Conservation (phyloP, 2,113 vertebrate genomes). For the Hippocampus abdominalis region DNA sequence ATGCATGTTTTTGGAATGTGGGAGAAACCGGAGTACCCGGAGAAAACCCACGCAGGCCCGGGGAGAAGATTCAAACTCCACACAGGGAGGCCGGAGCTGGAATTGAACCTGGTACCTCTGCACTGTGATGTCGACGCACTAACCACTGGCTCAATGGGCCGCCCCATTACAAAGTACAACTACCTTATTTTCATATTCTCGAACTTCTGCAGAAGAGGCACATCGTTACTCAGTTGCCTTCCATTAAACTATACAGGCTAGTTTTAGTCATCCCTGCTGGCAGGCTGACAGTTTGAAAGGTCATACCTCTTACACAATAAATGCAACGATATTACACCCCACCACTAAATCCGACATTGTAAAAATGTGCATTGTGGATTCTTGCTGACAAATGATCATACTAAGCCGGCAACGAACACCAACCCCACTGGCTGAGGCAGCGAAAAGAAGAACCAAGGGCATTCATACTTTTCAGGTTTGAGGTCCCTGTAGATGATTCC, state of each 20-base stretch:
- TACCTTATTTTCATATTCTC: too few species aligned
- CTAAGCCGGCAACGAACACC: neutral
- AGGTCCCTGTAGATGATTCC: slow-evolving; percentile 99
- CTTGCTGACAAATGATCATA: neutral
- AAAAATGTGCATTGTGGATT: slow-evolving; percentile 1
- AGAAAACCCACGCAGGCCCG: too few species aligned
- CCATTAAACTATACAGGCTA: neutral
- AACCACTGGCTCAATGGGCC: too few species aligned
- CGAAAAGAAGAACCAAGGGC: neutral
- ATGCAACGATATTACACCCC: neutral
- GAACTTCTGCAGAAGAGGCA: neutral
- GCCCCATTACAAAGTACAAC: too few species aligned
- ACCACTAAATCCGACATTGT: neutral
- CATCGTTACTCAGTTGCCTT: neutral
- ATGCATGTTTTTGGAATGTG: too few species aligned
- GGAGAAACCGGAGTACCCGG: too few species aligned
- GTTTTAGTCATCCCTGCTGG: neutral
- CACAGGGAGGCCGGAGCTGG: too few species aligned
- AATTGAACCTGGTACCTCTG: too few species aligned
- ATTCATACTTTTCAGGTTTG: slow-evolving; percentile 94
- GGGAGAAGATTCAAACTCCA: too few species aligned
- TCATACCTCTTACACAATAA: neutral
- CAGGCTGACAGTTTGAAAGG: neutral
- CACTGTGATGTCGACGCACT: too few species aligned
- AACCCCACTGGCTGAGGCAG: neutral